Evolutionary conservation across 2,888 invertebrate genomes (phyloP), one percentile per base, ranked within the genome.

Genomic region (Cephus spinipes): DNA sequence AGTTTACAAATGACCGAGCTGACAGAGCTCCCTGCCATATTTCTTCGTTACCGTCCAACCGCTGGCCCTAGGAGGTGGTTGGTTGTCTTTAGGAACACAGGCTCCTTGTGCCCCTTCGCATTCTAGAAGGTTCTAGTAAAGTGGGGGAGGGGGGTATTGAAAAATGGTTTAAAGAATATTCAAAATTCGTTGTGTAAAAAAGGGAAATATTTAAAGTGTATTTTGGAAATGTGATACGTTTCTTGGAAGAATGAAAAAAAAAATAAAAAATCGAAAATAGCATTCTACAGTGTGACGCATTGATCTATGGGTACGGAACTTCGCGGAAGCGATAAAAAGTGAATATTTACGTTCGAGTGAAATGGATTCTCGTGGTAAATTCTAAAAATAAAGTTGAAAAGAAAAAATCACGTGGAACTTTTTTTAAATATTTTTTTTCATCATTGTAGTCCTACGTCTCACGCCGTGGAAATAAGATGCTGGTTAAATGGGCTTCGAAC

Each of bases 1-100:
- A 55, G 68, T n/a, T 75, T 75, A 75, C 75, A 75, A 75, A 75
- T 31, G 31, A 40, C 68, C 75, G 36, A 75, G 75, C 75, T 55
- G 75, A 75, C 55, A 55, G 68, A 30, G 55, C 31, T 55, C 15
- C 74, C 68, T 35, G 69, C 76, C 71, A 76, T 80, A 80, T 69
- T 80, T 76, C 78, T 69, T 80, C 76, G 76, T 75, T 74, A 76
- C 71, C 23, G 40, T 55, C 40, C 23, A 55, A 55, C 40, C 23
- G 23, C 40, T 55, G 40, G 40, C 23, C 40, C 40, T 1, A 6
- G 40, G 1, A 55, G 6, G 23, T 23, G 32, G 3, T 30, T 33
- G 30, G 32, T 71, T 33, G 31, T 11, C 31, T 71, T 30, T 32
- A 71, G 35, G 35, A 35, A 35, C 32, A 4, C 15, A 15, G 9